These are phyloP conservation scores for Oligia latruncula DNA, from an alignment of 2,888 invertebrate genomes.

Conservation along the genomic window DNA sequence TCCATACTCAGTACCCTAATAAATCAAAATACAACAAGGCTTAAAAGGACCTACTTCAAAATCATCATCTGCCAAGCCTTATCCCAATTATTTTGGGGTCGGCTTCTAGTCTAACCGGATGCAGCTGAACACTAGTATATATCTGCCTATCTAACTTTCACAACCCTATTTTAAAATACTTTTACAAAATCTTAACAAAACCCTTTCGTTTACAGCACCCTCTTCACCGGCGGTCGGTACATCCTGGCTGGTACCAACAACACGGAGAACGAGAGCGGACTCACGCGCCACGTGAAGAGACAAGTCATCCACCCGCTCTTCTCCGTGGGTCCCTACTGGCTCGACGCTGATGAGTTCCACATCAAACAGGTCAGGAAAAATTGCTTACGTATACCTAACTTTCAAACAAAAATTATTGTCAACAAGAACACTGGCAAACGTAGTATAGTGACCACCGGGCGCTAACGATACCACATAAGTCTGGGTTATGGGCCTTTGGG, in stretches of 20 bases:
- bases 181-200: background rate
- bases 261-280: slow-evolving; percentile 76
- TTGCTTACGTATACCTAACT: background rate
- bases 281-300: slow-evolving; percentile 76
- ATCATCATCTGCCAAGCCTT: background rate
- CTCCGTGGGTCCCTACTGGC: slow-evolving; percentile 86
- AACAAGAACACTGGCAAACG: background rate
- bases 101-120: background rate
- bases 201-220: slow-evolving; percentile 71
- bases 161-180: background rate
- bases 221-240: slow-evolving; percentile 76
- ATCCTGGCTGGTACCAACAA: slow-evolving; percentile 84
- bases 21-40: background rate
- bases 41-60: background rate
- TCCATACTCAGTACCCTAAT: background rate
- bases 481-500: background rate
- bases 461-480: background rate
- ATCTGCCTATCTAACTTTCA: background rate
- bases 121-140: background rate
- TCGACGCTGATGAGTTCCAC: slow-evolving; percentile 75
- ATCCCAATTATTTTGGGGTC: background rate
- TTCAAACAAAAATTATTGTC: background rate
- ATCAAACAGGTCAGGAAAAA: slow-evolving; percentile 75
- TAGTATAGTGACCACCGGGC: background rate
- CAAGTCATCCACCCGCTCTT: slow-evolving; percentile 84